phyloP scores from a whole-genome alignment of 2,888 invertebrate species.

The Scrobipalpa costella region DNA sequence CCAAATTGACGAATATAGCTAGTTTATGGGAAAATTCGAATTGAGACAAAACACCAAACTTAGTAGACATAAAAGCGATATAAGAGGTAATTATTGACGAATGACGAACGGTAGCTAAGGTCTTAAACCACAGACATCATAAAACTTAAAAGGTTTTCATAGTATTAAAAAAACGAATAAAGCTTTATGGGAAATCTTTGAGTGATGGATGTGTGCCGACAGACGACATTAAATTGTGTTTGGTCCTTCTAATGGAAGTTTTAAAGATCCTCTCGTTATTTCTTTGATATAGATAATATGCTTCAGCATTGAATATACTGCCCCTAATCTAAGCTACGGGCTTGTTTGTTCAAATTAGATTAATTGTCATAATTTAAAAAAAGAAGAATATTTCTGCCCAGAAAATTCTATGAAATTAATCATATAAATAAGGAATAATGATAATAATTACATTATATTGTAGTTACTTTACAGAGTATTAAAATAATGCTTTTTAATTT shows the following conservation, averaged over 20 bases:
- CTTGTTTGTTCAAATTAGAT: no score
- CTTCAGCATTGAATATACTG: no score
- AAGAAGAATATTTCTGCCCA: no score
- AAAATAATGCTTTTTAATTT: no score
- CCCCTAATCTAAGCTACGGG: no score
- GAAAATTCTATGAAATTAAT: no score
- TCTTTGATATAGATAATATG: no score
- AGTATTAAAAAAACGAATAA: conserved; percentile 35
- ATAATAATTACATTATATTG: no score
- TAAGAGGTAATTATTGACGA: conserved; percentile 53
- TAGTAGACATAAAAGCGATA: conserved; percentile 45
- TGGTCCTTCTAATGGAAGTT: not conserved
- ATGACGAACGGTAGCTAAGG: conserved; percentile 52
- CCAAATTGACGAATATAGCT: conserved; percentile 49
- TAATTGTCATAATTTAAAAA: no score
- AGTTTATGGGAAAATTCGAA: conserved; percentile 49
- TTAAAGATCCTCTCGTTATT: no score
- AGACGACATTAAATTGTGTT: not conserved
- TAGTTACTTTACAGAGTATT: no score
- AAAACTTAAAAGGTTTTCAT: conserved; percentile 37
- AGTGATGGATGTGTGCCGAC: conserved; percentile 24
- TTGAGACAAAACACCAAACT: conserved; percentile 48
- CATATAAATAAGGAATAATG: no score
- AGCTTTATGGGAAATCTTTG: conserved; percentile 26
- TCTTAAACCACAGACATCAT: conserved; percentile 30